Percentiles rank a stretch among this genome's conserved stretches.
Conservation (phyloP, 2,113 vertebrate genomes). For the Oryzias javanicus region DNA sequence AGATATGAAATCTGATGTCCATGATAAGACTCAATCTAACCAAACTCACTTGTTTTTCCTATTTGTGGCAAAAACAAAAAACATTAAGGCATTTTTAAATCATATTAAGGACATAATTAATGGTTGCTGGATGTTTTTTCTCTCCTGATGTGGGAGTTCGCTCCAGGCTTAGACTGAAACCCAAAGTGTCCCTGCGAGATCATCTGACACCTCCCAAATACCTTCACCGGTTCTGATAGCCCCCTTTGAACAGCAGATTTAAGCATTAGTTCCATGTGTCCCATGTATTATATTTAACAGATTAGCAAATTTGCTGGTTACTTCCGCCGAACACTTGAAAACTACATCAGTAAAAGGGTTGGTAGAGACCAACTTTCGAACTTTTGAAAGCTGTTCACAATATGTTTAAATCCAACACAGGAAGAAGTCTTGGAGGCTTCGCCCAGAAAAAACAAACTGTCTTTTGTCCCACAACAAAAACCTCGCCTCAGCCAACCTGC, state of each 20-base stretch:
- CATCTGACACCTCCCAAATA: background rate
- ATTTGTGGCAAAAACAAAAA: background rate
- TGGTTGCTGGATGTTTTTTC: background rate
- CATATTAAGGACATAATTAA: background rate
- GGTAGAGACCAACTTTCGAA: background rate
- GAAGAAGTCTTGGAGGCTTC: conserved; percentile 40
- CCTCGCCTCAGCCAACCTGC: conserved; percentile 46
- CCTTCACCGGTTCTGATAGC: background rate
- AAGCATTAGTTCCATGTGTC: background rate
- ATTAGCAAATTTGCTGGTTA: background rate
- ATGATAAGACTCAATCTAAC: background rate
- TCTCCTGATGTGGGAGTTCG: background rate
- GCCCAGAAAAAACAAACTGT: conserved; percentile 57
- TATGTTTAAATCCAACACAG: background rate
- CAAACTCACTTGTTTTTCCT: background rate
- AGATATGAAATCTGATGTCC: conserved; percentile 10
- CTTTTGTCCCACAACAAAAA: conserved; percentile 68
- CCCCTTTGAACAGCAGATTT: background rate
- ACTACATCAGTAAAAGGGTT: background rate
- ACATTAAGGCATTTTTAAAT: background rate
- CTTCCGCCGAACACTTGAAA: background rate
- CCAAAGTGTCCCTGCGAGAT: background rate
- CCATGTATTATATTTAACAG: background rate
- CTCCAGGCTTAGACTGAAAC: background rate
- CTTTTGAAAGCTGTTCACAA: background rate